These are phyloP conservation scores for Xestoiulus laeticollis DNA, from an alignment of 2,888 invertebrate species.

Conservation along the genomic window DNA sequence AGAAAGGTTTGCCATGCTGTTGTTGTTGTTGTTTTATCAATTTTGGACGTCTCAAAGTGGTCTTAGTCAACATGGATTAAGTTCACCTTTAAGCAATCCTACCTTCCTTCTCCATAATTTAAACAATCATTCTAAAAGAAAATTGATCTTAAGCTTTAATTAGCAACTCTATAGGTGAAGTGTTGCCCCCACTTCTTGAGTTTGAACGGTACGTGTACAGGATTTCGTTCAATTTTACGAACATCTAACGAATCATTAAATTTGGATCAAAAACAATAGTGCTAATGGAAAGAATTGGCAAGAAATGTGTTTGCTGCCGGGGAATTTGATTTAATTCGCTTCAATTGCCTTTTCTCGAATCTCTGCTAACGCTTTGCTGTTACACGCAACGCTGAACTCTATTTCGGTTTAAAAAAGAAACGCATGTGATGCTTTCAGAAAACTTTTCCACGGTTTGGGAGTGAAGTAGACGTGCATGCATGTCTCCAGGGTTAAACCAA, in stretches of 20 bases:
- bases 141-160: constrained; percentile 36
- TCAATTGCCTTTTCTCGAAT: constrained; percentile 31
- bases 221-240: constrained; percentile 30
- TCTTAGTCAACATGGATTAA: background rate
- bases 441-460: background rate
- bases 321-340: constrained; percentile 38
- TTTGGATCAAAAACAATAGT: constrained; percentile 22
- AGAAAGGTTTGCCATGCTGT: background rate
- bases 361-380: background rate
- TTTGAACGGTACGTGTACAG: background rate
- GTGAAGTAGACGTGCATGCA: background rate
- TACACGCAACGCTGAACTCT: background rate
- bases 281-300: constrained; percentile 31
- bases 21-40: background rate
- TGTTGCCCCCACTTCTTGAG: background rate
- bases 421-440: background rate
- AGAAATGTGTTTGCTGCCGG: background rate
- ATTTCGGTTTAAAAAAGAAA: background rate
- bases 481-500: background rate
- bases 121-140: constrained; percentile 34
- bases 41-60: background rate
- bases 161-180: background rate
- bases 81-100: background rate
- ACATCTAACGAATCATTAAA: constrained; percentile 43
- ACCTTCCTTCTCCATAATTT: background rate